Conservation (phyloP, 2,888 invertebrate species). For the Aquatica leii region DNA sequence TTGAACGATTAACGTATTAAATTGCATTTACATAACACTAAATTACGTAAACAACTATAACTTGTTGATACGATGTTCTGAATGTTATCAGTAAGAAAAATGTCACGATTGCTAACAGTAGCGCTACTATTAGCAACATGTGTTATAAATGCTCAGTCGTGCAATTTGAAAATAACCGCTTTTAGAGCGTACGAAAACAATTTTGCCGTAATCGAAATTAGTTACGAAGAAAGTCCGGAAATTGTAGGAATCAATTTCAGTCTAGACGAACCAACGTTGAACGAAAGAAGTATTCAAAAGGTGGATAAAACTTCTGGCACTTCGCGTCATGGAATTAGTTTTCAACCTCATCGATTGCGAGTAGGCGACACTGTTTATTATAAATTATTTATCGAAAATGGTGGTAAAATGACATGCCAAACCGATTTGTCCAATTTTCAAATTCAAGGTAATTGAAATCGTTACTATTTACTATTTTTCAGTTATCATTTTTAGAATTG, state of each 20-base stretch:
- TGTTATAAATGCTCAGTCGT: constrained; percentile 8
- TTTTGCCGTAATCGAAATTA: constrained; percentile 1
- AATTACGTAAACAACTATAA: too few species aligned
- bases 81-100: too few species aligned
- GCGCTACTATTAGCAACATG: constrained; percentile 10
- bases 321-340: not conserved
- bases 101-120: too few species aligned
- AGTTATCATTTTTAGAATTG: too few species aligned
- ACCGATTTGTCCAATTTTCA: not conserved
- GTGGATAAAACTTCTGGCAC: not conserved
- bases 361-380: constrained; percentile 2
- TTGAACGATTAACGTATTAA: too few species aligned
- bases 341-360: not conserved
- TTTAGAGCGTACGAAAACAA: constrained; percentile 4
- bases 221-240: not conserved
- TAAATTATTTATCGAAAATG: not conserved
- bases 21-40: too few species aligned
- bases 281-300: not conserved
- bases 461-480: too few species aligned
- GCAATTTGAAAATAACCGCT: not conserved
- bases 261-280: not conserved
- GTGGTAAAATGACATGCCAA: not conserved
- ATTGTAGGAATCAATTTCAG: not conserved
- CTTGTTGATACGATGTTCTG: too few species aligned
- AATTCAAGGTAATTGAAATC: not conserved